phyloP scores from a whole-genome alignment of 1,140 invertebrate species.

The Drosophila sp. region DNA sequence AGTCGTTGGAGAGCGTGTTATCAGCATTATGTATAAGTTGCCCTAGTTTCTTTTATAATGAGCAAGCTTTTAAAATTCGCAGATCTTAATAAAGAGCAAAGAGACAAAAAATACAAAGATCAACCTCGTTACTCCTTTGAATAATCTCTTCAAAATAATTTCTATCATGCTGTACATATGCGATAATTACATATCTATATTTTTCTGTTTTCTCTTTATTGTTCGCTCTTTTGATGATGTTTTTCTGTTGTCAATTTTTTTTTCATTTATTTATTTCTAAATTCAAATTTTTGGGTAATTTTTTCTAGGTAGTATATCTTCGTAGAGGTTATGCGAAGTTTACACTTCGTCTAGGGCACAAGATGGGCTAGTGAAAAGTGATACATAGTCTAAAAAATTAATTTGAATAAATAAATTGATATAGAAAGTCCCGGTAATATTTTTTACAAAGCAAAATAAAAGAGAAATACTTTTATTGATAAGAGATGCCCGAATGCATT shows the following conservation, averaged over 20 bases:
- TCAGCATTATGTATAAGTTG: constrained; percentile 62
- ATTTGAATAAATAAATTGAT: neutral
- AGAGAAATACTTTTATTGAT: constrained; percentile 24
- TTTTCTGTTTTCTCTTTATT: constrained; percentile 9
- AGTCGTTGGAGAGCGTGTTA: constrained; percentile 51
- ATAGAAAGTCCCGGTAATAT: neutral
- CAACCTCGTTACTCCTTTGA: neutral
- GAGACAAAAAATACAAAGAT: constrained; percentile 3
- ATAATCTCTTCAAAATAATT: too few relatives aligned
- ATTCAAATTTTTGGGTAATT: constrained; percentile 3
- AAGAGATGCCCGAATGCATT: constrained; percentile 13
- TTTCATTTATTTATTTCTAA: constrained; percentile 33
- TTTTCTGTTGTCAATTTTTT: constrained; percentile 3
- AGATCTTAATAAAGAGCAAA: constrained; percentile 26
- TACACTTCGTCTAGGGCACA: neutral
- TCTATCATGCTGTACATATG: too few relatives aligned
- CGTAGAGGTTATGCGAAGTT: neutral
- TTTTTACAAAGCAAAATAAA: neutral
- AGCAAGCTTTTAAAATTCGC: constrained; percentile 30
- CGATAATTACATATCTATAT: too few relatives aligned
- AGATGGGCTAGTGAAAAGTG: neutral
- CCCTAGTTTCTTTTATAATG: constrained; percentile 63
- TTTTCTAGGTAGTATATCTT: too few relatives aligned
- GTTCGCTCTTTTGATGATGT: neutral
- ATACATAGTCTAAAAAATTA: neutral